Evolutionary conservation across 2,113 vertebrate species (phyloP).

Genomic region (Chaetura pelagica): DNA sequence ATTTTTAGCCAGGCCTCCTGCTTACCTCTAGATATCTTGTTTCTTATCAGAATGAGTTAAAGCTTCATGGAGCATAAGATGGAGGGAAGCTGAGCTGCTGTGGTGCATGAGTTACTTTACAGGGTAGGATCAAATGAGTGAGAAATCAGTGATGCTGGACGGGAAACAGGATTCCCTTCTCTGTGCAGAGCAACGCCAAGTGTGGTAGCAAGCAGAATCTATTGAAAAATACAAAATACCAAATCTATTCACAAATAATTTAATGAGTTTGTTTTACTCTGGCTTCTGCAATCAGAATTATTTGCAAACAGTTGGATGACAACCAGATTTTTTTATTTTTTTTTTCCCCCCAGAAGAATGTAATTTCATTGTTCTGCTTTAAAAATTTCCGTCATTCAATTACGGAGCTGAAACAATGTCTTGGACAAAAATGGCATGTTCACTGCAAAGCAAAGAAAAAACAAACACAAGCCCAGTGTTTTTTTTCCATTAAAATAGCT

Average conservation of each 20-base stretch:
- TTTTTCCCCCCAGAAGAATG: conserved; percentile 12
- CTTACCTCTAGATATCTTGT: not conserved
- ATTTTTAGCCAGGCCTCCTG: conserved; percentile 1
- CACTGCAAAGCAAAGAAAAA: conserved; percentile 20
- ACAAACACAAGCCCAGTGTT: not conserved
- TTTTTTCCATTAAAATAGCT: conserved; percentile 59
- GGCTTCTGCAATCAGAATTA: conserved; percentile 3
- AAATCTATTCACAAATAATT: not conserved
- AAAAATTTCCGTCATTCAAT: conserved; percentile 55
- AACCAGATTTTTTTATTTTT: not conserved
- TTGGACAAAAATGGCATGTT: conserved; percentile 58
- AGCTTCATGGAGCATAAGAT: not conserved
- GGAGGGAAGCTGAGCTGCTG: not conserved
- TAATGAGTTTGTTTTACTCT: conserved; percentile 32
- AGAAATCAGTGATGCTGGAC: not conserved
- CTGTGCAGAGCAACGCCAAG: not conserved
- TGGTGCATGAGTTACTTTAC: not conserved
- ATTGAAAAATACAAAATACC: not conserved
- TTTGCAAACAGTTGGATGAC: conserved; percentile 40
- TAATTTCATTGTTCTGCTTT: conserved; percentile 55
- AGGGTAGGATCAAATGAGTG: not conserved
- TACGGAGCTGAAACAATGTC: conserved; percentile 62
- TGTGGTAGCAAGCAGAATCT: not conserved
- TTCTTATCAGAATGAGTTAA: conserved; percentile 27
- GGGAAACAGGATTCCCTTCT: not conserved